These are phyloP conservation scores for Petrolisthes manimaculis DNA, from an alignment of 2,888 invertebrate genomes.

Conservation along the genomic window DNA sequence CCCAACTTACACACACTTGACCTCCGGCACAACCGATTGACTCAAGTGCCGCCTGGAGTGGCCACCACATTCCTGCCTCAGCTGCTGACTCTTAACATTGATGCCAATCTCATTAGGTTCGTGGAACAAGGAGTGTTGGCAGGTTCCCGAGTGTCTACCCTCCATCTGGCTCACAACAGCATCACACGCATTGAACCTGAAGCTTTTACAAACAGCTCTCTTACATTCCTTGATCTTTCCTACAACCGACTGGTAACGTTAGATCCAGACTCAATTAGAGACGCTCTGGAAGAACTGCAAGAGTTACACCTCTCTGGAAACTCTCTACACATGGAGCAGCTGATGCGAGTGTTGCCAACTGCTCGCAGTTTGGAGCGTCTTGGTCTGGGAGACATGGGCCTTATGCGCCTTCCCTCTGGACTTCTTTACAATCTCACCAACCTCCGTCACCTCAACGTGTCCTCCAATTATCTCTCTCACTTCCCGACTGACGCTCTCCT, in stretches of 20 bases:
- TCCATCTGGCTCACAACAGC: constrained; percentile 80
- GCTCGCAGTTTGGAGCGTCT: constrained; percentile 50
- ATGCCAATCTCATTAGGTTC: constrained; percentile 83
- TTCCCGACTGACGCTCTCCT: constrained; percentile 67
- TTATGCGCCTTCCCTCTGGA: constrained; percentile 56
- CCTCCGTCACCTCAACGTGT: constrained; percentile 67
- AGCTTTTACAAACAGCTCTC: constrained; percentile 80
- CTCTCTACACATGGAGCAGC: constrained; percentile 51
- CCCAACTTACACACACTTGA: constrained; percentile 67
- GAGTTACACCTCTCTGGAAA: constrained; percentile 64
- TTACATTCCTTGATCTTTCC: constrained; percentile 80
- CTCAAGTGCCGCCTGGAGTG: constrained; percentile 58
- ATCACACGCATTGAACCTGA: constrained; percentile 81
- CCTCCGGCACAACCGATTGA: constrained; percentile 65
- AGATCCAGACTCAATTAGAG: constrained; percentile 42
- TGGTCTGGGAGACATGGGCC: constrained; percentile 63
- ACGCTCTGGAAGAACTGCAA: constrained; percentile 48
- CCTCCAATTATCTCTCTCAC: constrained; percentile 67
- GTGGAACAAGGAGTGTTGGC: constrained; percentile 67
- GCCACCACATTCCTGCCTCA: constrained; percentile 46
- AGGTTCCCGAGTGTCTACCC: constrained; percentile 71
- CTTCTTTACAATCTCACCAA: constrained; percentile 51
- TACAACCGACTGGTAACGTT: constrained; percentile 77
- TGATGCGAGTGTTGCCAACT: constrained; percentile 47
- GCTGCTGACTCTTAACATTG: constrained; percentile 72